Evolutionary conservation across 2,888 invertebrate species (phyloP).

Genomic region (Acronicta leporina): DNA sequence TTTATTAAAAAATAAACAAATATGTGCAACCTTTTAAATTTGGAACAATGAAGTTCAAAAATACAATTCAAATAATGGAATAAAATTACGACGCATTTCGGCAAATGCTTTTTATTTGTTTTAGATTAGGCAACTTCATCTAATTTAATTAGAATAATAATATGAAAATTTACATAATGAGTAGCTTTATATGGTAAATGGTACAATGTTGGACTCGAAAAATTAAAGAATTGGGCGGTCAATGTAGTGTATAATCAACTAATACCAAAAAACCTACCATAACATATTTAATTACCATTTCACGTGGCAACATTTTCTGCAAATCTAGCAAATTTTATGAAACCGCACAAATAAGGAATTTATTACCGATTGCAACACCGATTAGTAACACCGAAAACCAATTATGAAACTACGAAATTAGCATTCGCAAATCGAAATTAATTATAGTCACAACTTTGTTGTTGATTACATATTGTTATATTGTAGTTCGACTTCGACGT

Average conservation of each 20-base stretch:
- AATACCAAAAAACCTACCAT: not conserved
- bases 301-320: slow-evolving; percentile 3
- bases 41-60: too few relatives aligned
- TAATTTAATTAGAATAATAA: too few relatives aligned
- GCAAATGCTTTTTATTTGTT: too few relatives aligned
- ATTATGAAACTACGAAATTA: slow-evolving; percentile 43
- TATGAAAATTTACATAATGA: too few relatives aligned
- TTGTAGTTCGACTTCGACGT: not conserved
- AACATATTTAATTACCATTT: slow-evolving; percentile 5
- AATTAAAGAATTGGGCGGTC: too few relatives aligned
- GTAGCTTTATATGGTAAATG: too few relatives aligned
- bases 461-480: slow-evolving; percentile 14
- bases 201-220: too few relatives aligned
- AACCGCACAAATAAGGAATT: slow-evolving; percentile 26
- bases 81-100: too few relatives aligned
- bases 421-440: slow-evolving; percentile 34
- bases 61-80: too few relatives aligned
- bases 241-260: not conserved
- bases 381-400: slow-evolving; percentile 30
- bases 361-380: slow-evolving; percentile 30
- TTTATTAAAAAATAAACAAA: too few relatives aligned
- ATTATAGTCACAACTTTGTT: slow-evolving; percentile 15
- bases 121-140: too few relatives aligned
- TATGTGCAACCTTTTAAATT: too few relatives aligned
- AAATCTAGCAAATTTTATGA: slow-evolving; percentile 22